Evolutionary conservation across 2,888 invertebrate species (phyloP).

Genomic region (Plemyria rubiginata): DNA sequence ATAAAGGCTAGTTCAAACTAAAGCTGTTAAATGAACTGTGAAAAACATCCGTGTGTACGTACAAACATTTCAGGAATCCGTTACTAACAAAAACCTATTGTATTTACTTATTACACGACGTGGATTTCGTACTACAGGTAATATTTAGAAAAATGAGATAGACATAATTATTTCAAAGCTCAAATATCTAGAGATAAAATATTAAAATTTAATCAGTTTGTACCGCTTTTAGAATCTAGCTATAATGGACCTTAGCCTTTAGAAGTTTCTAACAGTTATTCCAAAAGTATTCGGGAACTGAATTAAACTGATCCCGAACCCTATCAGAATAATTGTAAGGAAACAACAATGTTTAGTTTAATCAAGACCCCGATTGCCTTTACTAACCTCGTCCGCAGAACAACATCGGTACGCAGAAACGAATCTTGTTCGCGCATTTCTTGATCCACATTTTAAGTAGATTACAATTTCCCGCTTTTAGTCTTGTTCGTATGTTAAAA

Average conservation of each 20-base stretch:
- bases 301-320: slow-evolving; percentile 50
- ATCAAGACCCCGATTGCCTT: slow-evolving; percentile 76
- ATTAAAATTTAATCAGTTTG: too few relatives aligned
- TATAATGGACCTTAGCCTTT: slow-evolving; percentile 3
- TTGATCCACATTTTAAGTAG: not conserved
- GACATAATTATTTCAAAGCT: too few relatives aligned
- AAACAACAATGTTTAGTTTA: slow-evolving; percentile 78
- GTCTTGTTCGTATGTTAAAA: too few relatives aligned
- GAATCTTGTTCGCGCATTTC: slow-evolving; percentile 18
- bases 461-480: too few relatives aligned
- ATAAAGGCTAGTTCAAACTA: slow-evolving; percentile 6
- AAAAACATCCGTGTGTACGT: not conserved
- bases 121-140: too few relatives aligned
- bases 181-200: too few relatives aligned
- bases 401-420: not conserved
- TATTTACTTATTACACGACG: too few relatives aligned
- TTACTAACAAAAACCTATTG: not conserved
- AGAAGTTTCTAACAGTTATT: slow-evolving; percentile 22
- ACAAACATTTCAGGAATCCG: not conserved
- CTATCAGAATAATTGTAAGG: slow-evolving; percentile 69
- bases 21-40: not conserved
- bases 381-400: slow-evolving; percentile 65
- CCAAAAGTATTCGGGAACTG: slow-evolving; percentile 48
- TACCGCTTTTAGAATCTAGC: not conserved
- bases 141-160: too few relatives aligned